phyloP scores from a whole-genome alignment of 2,797 vertebrate genomes.

The Sphenopsis melanotis region DNA sequence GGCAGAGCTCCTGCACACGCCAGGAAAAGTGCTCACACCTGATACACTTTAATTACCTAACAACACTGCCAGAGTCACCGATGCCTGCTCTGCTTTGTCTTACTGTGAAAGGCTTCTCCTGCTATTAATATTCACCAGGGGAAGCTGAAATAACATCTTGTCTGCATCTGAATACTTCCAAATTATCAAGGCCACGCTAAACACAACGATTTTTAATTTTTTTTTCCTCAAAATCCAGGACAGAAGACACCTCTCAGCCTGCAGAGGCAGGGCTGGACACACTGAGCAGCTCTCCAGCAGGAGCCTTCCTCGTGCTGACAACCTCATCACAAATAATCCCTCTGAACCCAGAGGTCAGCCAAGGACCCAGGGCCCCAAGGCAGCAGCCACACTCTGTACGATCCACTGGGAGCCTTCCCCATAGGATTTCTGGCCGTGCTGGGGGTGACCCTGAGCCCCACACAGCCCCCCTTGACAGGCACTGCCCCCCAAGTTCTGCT shows the following conservation, averaged over 20 bases:
- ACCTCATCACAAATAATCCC: neutral
- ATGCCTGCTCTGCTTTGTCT: neutral
- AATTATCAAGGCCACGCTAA: neutral
- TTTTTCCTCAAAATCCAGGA: neutral
- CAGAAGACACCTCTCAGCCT: neutral
- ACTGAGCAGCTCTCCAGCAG: neutral
- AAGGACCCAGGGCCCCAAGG: neutral
- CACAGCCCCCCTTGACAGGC: fast-evolving
- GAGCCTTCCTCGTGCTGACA: fast-evolving
- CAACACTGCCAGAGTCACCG: neutral
- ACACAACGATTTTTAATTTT: neutral
- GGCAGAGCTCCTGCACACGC: neutral
- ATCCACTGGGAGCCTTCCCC: neutral
- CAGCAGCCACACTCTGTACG: neutral
- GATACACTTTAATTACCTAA: neutral
- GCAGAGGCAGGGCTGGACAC: neutral
- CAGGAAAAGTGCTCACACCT: neutral
- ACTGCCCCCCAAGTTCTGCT: neutral
- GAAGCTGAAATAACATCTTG: neutral
- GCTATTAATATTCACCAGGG: conserved; percentile 34
- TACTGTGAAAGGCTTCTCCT: neutral
- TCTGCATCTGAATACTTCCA: neutral
- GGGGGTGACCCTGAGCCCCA: neutral
- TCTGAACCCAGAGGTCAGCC: neutral
- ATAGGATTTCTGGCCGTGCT: fast-evolving